Evolutionary conservation across 2,888 invertebrate genomes (phyloP), one percentile per base, ranked within the genome.

Genomic region (Limnephilus auricula): DNA sequence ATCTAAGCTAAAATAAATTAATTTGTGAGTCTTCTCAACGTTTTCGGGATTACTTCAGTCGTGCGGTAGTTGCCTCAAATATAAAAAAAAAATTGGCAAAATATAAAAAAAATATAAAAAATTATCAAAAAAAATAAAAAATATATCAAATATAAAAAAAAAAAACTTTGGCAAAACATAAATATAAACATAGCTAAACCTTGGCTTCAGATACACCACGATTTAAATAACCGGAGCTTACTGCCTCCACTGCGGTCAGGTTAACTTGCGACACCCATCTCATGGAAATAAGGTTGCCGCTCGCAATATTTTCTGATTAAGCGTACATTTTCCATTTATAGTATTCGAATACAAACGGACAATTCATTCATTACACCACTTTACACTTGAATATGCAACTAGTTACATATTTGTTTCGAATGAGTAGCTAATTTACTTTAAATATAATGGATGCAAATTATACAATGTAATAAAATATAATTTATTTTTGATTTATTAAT

Each of bases 211-310:
- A 1, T n/a, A 2, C 9, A 65, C 25, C 0, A 9, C 25, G 65
- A n/a, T n/a, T n/a, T 9, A 65, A 65, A 65, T n/a, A 65, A 65
- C 65, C 65, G 65, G 65, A 25, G 9, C 65, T 25, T 80, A 65
- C 25, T 80, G 80, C 18, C 18, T 32, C 80, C 4, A 31, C 31
- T 32, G 80, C 65, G 80, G 80, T 80, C 32, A 80, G 30, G 80
- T 80, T 80, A 31, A 79, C 80, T 80, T 80, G 80, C 80, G 80
- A 80, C 80, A 80, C 9, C 31, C 31, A 80, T 32, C 31, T 65
- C 65, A 25, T 25, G 65, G 65, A 18, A 65, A 25, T 65, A 65
- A 65, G 65, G n/a, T 65, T 65, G 65, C 65, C 3, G n/a, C 25
- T 65, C 65, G 25, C 65, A n/a, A n/a, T 25, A 65, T 65, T 65